Evolutionary conservation across 2,113 vertebrate genomes (phyloP), one percentile per base, ranked within the genome.

Genomic region (Heloderma charlesbogerti): DNA sequence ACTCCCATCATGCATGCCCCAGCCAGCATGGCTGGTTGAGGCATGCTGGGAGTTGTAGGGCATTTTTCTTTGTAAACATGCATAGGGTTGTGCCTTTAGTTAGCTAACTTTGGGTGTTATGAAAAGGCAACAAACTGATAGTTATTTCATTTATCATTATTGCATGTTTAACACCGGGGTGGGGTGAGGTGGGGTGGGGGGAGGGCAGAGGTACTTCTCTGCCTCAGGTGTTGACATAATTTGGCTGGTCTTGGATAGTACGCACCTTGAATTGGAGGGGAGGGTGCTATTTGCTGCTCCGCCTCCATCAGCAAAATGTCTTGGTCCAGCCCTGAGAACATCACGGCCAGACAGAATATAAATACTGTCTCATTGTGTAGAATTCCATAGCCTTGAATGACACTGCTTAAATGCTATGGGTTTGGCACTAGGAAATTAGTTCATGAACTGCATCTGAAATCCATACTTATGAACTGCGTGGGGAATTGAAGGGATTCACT

Each of bases 401-500:
- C 25, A 22, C 43, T 88, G n/a, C 86, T 40, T 60, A 75, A 77
- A 87, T 88, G 10, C n/a, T 90, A 29, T 34, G 84, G 75, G 16
- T 71, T n/a, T 9, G 40, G 86, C 4, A 1, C 3, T 29, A 45
- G 66, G 79, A 89, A 1, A 66, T 48, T n/a, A 80, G 45, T 60
- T 81, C 37, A 43, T 60, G 34, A 54, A 72, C 20, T 57, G 54
- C 40, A 75, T 77, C 54, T 90, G 71, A 40, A 92, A 57, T 6
- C 27, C 37, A 2, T 82, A 75, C 84, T 72, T 74, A 71, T 63
- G 79, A 90, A 57, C n/a, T 83, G 43, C 16, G 16, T 57, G 77
- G 71, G 83, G 79, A 88, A 92, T 0, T 37, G 78, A 93, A 45
- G 43, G 66, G 71, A 29, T 88, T 88, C 37, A 92, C 31, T 86